phyloP scores from a whole-genome alignment of 2,888 invertebrate species.

The Drosophila rellima region DNA sequence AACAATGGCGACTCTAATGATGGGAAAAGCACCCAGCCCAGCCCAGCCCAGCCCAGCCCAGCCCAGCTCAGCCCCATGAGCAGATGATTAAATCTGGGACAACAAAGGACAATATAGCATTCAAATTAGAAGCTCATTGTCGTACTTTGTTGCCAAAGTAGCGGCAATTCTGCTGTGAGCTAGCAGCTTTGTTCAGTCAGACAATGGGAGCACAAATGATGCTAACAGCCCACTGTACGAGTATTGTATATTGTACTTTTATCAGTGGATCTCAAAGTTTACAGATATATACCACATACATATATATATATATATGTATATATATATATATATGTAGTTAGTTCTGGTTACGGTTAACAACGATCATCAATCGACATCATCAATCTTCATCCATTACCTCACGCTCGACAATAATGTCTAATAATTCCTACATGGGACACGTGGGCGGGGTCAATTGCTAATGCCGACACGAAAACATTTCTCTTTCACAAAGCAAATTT shows the following conservation, averaged over 20 bases:
- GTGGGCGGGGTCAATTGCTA: constrained; percentile 5
- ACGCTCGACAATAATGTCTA: constrained; percentile 51
- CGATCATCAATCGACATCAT: constrained; percentile 67
- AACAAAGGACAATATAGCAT: constrained; percentile 75
- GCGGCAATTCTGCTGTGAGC: constrained; percentile 34
- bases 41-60: background rate
- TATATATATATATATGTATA: background rate
- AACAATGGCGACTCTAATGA: constrained; percentile 76
- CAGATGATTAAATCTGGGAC: constrained; percentile 74
- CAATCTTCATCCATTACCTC: constrained; percentile 76
- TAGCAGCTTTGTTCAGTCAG: constrained; percentile 56
- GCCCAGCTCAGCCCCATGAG: constrained; percentile 1
- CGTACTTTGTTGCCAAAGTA: constrained; percentile 74
- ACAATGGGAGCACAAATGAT: constrained; percentile 75
- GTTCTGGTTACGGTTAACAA: constrained; percentile 44
- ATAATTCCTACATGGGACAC: constrained; percentile 44
- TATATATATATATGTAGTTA: background rate
- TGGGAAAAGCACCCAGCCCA: constrained; percentile 56
- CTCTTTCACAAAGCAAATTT: constrained; percentile 1
- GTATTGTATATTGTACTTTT: constrained; percentile 5
- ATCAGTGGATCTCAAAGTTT: constrained; percentile 19
- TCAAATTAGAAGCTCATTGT: constrained; percentile 80
- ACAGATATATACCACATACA: background rate
- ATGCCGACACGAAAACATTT: constrained; percentile 2
- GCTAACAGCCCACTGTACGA: constrained; percentile 33